A percentile compares a stretch with the other conserved stretches of the same genome.
phyloP scores from a whole-genome alignment of 1,140 invertebrate species.

The Venturia canescens region DNA sequence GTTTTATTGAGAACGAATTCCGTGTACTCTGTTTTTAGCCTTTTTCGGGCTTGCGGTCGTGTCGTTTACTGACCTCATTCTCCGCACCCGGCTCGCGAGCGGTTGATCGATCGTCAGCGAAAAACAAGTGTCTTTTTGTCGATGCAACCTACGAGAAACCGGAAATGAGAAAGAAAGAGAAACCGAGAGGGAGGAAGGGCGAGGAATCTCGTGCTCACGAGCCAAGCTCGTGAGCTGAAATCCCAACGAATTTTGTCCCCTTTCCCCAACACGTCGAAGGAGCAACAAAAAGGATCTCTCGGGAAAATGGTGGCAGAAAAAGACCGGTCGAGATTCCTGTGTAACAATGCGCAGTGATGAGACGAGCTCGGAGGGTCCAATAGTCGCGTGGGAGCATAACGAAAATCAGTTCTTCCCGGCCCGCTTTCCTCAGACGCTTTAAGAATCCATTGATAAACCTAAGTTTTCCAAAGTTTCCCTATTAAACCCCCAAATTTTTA shows the following conservation, averaged over 20 bases:
- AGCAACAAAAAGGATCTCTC: neutral
- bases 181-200: neutral
- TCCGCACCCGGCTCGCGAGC: neutral
- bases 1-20: neutral
- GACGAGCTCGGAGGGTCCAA: neutral
- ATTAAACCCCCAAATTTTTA: too few relatives aligned
- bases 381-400: neutral
- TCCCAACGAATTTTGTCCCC: neutral
- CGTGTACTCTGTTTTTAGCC: neutral
- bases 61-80: constrained; percentile 18
- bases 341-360: neutral
- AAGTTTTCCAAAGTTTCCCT: too few relatives aligned
- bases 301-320: neutral
- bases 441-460: too few relatives aligned
- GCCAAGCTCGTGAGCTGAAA: constrained; percentile 7
- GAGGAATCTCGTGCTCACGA: neutral
- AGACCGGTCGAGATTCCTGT: neutral
- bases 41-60: neutral
- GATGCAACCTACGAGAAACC: constrained; percentile 23
- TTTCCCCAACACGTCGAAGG: neutral
- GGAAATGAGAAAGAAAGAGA: too few relatives aligned
- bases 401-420: neutral
- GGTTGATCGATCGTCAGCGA: constrained; percentile 31
- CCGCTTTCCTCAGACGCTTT: neutral
- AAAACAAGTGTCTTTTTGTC: constrained; percentile 25